Base-by-base conservation (phyloP, 2,888 invertebrate species). In the Drosophila affinis region DNA sequence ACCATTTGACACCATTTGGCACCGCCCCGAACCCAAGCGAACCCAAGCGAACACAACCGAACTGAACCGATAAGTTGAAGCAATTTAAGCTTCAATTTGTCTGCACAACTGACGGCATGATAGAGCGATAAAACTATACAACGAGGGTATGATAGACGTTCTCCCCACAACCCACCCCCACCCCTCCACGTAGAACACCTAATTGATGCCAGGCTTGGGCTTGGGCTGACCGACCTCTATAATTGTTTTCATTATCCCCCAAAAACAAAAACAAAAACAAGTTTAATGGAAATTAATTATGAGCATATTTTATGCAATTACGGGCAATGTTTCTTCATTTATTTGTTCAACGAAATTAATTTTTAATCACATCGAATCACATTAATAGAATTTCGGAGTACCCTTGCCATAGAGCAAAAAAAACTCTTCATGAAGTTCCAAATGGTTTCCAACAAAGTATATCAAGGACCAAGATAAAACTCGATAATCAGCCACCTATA, bases 1-100 rank as follows among this genome's bases (percentile, higher is more conserved):
- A 65, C 75, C 68, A 80, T 72, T 80, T 86, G 81, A 78, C 81
- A 86, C 84, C 74, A n/a, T 39, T 72, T 81, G 55, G 75, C 29
- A 7, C 29, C 29, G 2, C 75, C 70, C 62, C 65, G 67, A 85
- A 68, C 60, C 70, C 62, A 80, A 68, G 58, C 70, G 67, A 80
- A 68, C 60, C 70, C 62, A 85, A 65, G 58, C 70, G 67, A 80
- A 21, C 21, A 2, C 0, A 21, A 21, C 21, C 21, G 21, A 21
- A 21, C 62, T 62, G 67, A 85, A 68, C 60, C 70, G 64, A 80
- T 77, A 79, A 75, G 67, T 80, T 86, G 60, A 0, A 65, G 67
- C 75, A 77, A 72, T 83, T 76, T 73, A 73, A 48, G 74, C 71
- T 64, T 64, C 58, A 72, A 73, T 73, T 74, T 57, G 65, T 65